phyloP scores from a whole-genome alignment of 2,113 vertebrate genomes.

The Chaetops frenatus region DNA sequence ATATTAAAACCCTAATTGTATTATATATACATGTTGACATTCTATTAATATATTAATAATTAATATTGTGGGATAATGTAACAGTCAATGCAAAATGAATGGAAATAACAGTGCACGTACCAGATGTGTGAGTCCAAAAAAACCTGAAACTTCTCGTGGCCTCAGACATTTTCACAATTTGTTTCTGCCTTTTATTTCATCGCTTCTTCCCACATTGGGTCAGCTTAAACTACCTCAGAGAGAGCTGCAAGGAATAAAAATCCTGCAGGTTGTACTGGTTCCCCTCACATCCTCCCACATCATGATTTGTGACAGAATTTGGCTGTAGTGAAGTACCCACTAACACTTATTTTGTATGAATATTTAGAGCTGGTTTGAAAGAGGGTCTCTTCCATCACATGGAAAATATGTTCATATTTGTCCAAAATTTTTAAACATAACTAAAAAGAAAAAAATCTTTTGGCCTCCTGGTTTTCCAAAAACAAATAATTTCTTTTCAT shows the following conservation, averaged over 20 bases:
- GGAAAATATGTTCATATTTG: background rate
- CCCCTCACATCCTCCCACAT: background rate
- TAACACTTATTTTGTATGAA: background rate
- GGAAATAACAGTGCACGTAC: background rate
- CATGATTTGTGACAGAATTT: background rate
- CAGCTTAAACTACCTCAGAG: background rate
- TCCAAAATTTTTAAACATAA: background rate
- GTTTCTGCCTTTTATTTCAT: background rate
- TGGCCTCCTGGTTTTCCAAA: background rate
- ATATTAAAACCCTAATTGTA: slow-evolving; percentile 32
- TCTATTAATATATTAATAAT: slow-evolving; percentile 28
- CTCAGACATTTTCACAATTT: background rate
- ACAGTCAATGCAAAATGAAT: background rate
- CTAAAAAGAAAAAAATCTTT: background rate
- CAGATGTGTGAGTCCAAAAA: background rate
- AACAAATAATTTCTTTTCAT: background rate
- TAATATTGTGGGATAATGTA: background rate
- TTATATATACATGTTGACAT: slow-evolving; percentile 18
- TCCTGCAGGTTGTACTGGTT: background rate
- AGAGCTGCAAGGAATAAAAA: background rate
- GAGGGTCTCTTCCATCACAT: background rate
- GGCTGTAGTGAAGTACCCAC: background rate
- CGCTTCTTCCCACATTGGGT: background rate
- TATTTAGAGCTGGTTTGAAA: background rate
- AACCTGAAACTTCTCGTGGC: background rate